Evolutionary conservation across 2,888 invertebrate species (phyloP).

Genomic region (Latheticus oryzae): DNA sequence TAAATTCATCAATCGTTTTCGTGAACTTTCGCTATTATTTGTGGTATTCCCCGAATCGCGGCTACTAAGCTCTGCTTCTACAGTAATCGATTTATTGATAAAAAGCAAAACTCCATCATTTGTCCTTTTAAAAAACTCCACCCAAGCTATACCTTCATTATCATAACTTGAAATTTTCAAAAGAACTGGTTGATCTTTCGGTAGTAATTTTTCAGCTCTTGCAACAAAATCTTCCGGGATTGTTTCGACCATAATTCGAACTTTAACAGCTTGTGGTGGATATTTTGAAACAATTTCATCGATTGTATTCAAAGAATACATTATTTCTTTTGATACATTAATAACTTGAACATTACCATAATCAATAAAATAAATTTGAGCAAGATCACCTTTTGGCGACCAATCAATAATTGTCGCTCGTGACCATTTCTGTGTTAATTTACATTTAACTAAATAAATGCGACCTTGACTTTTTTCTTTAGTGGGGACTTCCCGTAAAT

Average conservation of each 20-base stretch:
- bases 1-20: constrained; percentile 48
- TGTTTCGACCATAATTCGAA: constrained; percentile 55
- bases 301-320: constrained; percentile 67
- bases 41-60: constrained; percentile 12
- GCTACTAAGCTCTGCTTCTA: constrained; percentile 65
- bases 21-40: constrained; percentile 41
- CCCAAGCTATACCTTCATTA: constrained; percentile 65
- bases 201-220: constrained; percentile 64
- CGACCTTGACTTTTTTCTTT: constrained; percentile 58
- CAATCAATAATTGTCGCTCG: constrained; percentile 66
- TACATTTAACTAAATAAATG: constrained; percentile 67
- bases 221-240: constrained; percentile 61
- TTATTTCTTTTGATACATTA: constrained; percentile 57
- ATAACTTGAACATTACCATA: constrained; percentile 67
- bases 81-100: constrained; percentile 76
- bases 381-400: constrained; percentile 59
- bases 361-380: constrained; percentile 69
- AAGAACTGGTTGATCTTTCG: constrained; percentile 72
- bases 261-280: constrained; percentile 64
- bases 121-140: constrained; percentile 78
- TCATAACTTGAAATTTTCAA: constrained; percentile 62
- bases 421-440: constrained; percentile 64
- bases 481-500: no score
- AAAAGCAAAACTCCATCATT: constrained; percentile 74
- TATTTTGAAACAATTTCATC: constrained; percentile 62